Percentiles rank a stretch among this genome's conserved stretches.
These are phyloP conservation scores for Diabrotica balteata DNA, from an alignment of 2,888 invertebrate species.

Conservation along the genomic window DNA sequence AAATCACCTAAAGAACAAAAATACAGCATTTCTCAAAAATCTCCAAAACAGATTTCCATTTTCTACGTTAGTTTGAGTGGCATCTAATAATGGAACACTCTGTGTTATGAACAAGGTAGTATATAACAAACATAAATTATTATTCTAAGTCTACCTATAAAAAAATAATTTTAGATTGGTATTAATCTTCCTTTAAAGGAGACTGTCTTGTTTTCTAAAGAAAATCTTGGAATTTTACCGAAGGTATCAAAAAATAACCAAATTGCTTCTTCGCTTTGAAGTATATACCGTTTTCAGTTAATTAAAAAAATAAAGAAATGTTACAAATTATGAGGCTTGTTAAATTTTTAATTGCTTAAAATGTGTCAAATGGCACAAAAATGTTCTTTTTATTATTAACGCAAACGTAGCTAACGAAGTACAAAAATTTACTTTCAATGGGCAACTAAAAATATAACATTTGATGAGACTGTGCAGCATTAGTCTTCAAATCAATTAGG, in stretches of 20 bases:
- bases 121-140: slow-evolving; percentile 40
- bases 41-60: slow-evolving; percentile 8
- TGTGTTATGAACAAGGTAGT: slow-evolving; percentile 36
- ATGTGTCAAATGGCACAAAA: not conserved
- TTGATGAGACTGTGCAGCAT: too few species aligned
- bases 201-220: not conserved
- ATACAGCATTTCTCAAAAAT: slow-evolving; percentile 8
- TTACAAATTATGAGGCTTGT: too few species aligned
- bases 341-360: not conserved
- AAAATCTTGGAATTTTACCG: slow-evolving; percentile 22
- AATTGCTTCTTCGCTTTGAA: too few species aligned
- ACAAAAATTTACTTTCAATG: too few species aligned
- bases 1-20: slow-evolving; percentile 15
- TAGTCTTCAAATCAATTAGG: too few species aligned
- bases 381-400: not conserved
- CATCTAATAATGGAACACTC: slow-evolving; percentile 21
- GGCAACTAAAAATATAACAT: too few species aligned
- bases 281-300: too few species aligned
- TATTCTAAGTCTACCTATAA: slow-evolving; percentile 39
- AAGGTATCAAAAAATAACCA: too few species aligned
- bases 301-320: too few species aligned
- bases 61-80: slow-evolving; percentile 13
- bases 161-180: slow-evolving; percentile 35
- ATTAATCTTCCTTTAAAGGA: slow-evolving; percentile 2
- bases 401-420: too few species aligned